phyloP scores from a whole-genome alignment of 2,797 vertebrate species.

The Fundulus diaphanus region DNA sequence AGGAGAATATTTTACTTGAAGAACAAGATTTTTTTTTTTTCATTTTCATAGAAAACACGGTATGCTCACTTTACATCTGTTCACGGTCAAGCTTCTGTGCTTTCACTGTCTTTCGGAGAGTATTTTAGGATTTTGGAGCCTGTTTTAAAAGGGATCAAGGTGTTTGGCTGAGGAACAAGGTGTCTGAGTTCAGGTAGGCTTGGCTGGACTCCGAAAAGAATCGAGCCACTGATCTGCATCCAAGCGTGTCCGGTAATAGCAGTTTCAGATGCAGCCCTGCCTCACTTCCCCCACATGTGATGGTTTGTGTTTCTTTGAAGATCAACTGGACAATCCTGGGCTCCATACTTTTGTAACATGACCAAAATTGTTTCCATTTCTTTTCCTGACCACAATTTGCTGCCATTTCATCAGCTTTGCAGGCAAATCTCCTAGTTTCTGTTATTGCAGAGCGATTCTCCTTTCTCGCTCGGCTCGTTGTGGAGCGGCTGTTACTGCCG shows the following conservation, averaged over 20 bases:
- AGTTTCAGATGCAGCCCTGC: conserved; percentile 16
- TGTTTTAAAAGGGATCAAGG: conserved; percentile 40
- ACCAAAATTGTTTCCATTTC: background rate
- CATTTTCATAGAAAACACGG: background rate
- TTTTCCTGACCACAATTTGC: background rate
- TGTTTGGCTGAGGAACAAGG: conserved; percentile 27
- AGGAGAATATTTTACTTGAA: conserved; percentile 18
- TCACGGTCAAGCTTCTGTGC: conserved; percentile 27
- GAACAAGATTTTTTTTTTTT: conserved; percentile 17
- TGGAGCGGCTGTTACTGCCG: conserved; percentile 26
- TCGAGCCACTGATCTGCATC: conserved; percentile 41
- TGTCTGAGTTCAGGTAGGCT: conserved; percentile 18
- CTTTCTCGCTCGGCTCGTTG: background rate
- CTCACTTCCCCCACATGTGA: conserved; percentile 1
- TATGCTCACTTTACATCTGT: conserved; percentile 15
- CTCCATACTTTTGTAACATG: background rate
- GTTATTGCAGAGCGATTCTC: background rate
- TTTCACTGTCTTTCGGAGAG: conserved; percentile 20
- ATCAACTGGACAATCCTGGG: background rate
- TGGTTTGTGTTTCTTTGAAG: conserved; percentile 2
- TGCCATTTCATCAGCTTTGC: background rate
- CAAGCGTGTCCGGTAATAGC: conserved; percentile 20
- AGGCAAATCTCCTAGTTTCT: background rate
- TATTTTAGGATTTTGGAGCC: conserved; percentile 35
- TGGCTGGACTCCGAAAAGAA: background rate